phyloP scores from a whole-genome alignment of 2,797 vertebrate genomes.

The Sciurus carolinensis region DNA sequence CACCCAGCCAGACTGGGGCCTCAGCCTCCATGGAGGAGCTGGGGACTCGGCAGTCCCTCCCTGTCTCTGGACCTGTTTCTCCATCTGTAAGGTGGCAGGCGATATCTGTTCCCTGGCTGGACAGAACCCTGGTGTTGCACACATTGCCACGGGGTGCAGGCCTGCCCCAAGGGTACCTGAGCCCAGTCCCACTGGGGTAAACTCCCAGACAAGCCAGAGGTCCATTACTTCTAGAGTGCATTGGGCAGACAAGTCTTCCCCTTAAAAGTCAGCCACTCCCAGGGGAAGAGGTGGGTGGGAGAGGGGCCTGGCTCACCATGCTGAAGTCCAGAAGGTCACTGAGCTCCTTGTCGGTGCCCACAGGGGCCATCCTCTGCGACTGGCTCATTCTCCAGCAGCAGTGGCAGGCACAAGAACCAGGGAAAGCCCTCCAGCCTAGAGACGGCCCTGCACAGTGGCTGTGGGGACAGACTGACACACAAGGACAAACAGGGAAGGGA shows the following conservation, averaged over 20 bases:
- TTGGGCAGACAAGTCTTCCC: neutral
- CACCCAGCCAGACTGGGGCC: neutral
- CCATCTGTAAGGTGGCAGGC: neutral
- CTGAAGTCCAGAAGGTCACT: slow-evolving; percentile 99
- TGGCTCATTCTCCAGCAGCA: slow-evolving; percentile 90
- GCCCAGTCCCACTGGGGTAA: neutral
- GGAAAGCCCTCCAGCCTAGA: slow-evolving; percentile 53
- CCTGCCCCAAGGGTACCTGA: neutral
- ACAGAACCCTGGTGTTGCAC: slow-evolving; percentile 83
- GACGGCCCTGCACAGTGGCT: neutral
- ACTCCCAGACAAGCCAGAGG: neutral
- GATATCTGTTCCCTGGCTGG: neutral
- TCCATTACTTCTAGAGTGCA: fast-evolving
- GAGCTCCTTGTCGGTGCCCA: slow-evolving; percentile 99
- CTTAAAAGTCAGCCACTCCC: neutral
- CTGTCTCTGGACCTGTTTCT: neutral
- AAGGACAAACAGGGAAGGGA: fast-evolving
- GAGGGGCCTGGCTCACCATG: slow-evolving; percentile 93
- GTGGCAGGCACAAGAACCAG: slow-evolving; percentile 71
- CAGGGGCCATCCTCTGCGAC: slow-evolving; percentile 95
- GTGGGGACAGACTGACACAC: neutral
- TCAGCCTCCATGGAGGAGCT: neutral
- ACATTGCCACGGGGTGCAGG: slow-evolving; percentile 93
- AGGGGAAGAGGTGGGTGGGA: too few species aligned
- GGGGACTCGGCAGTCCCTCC: neutral